phyloP scores from a whole-genome alignment of 2,113 vertebrate species.

The Gasterosteus nipponicus region DNA sequence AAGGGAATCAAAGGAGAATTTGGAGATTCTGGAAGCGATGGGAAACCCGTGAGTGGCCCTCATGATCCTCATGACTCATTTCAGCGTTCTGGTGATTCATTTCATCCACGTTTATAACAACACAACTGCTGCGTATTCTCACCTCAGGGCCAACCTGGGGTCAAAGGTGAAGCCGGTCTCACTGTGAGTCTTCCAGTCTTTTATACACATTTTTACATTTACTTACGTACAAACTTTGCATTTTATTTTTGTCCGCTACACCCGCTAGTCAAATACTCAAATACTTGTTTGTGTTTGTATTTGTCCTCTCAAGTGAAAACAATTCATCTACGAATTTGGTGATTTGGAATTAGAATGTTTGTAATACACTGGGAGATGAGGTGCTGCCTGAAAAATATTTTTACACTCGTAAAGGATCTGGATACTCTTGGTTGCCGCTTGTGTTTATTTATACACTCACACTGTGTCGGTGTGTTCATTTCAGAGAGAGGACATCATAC shows the following conservation, averaged over 20 bases:
- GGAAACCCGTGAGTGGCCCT: conserved; percentile 81
- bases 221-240: background rate
- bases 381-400: background rate
- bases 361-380: background rate
- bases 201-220: background rate
- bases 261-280: background rate
- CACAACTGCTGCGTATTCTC: background rate
- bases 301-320: background rate
- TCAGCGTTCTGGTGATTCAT: background rate
- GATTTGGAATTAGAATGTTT: background rate
- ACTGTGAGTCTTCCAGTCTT: conserved; percentile 80
- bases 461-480: conserved; percentile 42
- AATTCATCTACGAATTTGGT: background rate
- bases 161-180: conserved; percentile 88
- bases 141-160: conserved; percentile 82
- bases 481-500: conserved; percentile 90
- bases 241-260: background rate
- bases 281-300: background rate
- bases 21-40: conserved; percentile 85
- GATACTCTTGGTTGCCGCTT: background rate
- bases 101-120: background rate
- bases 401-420: background rate
- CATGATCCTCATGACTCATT: background rate
- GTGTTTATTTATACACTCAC: conserved; percentile 12
- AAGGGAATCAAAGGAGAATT: conserved; percentile 87